Conservation (phyloP, 2,797 vertebrate genomes). For the Okamejei kenojei region DNA sequence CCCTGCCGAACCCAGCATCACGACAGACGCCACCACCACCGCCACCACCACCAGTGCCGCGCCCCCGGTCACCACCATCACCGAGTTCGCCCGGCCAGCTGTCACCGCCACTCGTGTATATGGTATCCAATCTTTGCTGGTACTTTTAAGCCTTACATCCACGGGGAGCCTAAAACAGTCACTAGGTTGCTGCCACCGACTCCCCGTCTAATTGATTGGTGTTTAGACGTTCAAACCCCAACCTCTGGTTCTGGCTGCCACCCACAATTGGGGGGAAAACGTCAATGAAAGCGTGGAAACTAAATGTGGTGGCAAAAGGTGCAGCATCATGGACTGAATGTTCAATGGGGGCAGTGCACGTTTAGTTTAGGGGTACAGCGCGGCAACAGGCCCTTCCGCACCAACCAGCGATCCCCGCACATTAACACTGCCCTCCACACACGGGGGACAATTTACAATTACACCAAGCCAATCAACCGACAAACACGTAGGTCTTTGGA, state of each 20-base stretch:
- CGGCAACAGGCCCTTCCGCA: too few species aligned
- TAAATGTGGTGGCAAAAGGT: too few species aligned
- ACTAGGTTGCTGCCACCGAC: neutral
- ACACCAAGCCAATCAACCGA: too few species aligned
- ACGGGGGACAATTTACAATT: too few species aligned
- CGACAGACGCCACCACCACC: slow-evolving; percentile 49
- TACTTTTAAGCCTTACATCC: neutral
- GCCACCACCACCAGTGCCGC: slow-evolving; percentile 49
- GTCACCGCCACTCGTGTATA: slow-evolving; percentile 53
- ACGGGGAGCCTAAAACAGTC: too few species aligned
- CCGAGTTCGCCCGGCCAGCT: slow-evolving; percentile 54
- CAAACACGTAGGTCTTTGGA: too few species aligned
- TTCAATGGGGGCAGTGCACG: neutral
- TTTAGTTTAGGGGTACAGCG: too few species aligned
- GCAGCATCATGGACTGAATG: neutral
- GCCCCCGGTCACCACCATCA: slow-evolving; percentile 42
- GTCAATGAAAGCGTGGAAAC: neutral
- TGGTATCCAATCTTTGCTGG: slow-evolving; percentile 49
- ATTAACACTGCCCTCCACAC: too few species aligned
- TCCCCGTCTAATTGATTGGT: neutral
- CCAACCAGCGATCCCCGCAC: too few species aligned
- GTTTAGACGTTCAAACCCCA: neutral
- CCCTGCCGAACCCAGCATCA: slow-evolving; percentile 48
- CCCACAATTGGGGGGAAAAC: neutral
- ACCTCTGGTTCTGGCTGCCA: neutral